Evolutionary conservation across 2,888 invertebrate genomes (phyloP), one percentile per base, ranked within the genome.

Genomic region (Autographa pulchrina): DNA sequence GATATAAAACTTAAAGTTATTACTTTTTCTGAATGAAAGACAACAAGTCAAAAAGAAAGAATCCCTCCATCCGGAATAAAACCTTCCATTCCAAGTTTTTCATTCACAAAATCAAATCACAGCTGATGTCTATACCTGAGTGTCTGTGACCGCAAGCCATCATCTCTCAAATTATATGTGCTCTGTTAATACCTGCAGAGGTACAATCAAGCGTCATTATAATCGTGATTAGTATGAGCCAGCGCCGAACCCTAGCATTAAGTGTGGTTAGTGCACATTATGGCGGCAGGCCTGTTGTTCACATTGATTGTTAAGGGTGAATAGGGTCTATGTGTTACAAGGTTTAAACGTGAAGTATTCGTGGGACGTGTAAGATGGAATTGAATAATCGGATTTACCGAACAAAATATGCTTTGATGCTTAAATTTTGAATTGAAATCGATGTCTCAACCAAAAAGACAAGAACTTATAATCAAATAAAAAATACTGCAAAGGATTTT

Each of bases 191-290:
- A 77, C 62, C 80, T 74, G 62, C 70, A 56, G 66, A 81, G 82
- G 70, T 78, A 72, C 80, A 86, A 87, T 87, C 84, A 83, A 69
- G 74, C 20, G 66, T 77, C 83, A 81, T 85, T 86, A 87, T 85
- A 75, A 84, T 83, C 77, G 80, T 86, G 83, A 85, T 87, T 87
- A 87, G 86, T 72, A 43, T 16, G 64, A 72, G 54, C 60, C 48
- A 38, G 65, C 74, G 35, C 59, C 62, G 74, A 62, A 78, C 81
- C 81, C 67, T 78, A 69, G 32, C 59, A 87, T 87, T 87, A 87
- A 74, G 77, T 62, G 84, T 81, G 71, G 82, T 86, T 87, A 84
- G 77, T 72, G 78, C 78, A 74, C 73, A 83, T 85, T 83, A 85
- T 75, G 72, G 71, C 52, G 35, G 73, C 78, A 25, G 59, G 65